A percentile compares a stretch with the other conserved stretches of the same genome.
Conservation (phyloP, 2,888 invertebrate genomes). For the Mimachlamys varia region DNA sequence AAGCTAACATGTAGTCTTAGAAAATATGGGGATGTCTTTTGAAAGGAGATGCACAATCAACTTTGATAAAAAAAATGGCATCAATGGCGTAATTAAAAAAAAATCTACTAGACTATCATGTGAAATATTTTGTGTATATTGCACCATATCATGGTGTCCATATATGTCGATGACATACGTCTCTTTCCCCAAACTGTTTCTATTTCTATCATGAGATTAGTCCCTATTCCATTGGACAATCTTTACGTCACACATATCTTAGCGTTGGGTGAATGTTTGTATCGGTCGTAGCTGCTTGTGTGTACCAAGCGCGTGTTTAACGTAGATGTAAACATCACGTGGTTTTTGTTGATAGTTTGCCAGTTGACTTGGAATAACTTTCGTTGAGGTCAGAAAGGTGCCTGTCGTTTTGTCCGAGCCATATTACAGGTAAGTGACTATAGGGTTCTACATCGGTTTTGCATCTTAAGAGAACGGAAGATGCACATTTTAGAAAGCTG, state of each 20-base stretch:
- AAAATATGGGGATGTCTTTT: no score
- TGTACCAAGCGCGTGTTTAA: neutral
- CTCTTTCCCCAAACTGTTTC: neutral
- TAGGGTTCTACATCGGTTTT: neutral
- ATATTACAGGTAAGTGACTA: neutral
- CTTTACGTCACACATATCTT: neutral
- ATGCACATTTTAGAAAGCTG: neutral
- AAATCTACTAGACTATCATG: no score
- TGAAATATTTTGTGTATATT: no score
- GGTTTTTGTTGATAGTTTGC: constrained; percentile 29
- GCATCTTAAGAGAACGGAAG: neutral
- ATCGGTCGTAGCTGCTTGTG: neutral
- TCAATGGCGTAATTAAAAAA: no score
- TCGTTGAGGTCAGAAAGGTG: constrained; percentile 3
- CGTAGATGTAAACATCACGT: constrained; percentile 24
- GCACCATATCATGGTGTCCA: neutral
- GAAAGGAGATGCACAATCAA: no score
- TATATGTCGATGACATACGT: neutral
- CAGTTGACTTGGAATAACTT: neutral
- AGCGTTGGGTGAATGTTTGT: neutral
- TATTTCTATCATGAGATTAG: constrained; percentile 4
- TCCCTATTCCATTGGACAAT: neutral
- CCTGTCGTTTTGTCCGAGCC: neutral
- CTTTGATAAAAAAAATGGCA: no score
- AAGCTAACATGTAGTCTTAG: no score